Evolutionary conservation across 1,140 invertebrate genomes (phyloP).

Genomic region (Ceratina australensis): DNA sequence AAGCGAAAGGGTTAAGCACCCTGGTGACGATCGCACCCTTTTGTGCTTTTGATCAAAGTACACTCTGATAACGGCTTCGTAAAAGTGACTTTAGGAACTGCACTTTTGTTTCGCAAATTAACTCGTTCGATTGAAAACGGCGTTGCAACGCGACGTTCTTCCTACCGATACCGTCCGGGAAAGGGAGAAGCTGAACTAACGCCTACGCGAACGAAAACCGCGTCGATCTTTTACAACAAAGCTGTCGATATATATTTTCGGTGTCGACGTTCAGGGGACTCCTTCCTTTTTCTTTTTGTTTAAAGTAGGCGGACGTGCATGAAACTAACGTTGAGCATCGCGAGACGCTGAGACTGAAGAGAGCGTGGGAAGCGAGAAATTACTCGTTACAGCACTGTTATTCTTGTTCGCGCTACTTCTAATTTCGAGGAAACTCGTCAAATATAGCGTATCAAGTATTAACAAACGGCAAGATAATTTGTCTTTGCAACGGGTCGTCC

Average conservation of each 20-base stretch:
- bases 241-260: neutral
- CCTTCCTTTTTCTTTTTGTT: no score
- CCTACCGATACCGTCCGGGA: no score
- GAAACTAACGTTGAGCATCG: neutral
- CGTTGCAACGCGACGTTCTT: neutral
- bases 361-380: constrained; percentile 14
- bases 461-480: no score
- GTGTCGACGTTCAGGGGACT: neutral
- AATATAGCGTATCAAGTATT: no score
- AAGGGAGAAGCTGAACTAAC: neutral
- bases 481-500: no score
- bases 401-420: no score
- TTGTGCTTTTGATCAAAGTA: neutral
- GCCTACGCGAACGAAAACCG: neutral
- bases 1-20: no score
- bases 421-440: no score
- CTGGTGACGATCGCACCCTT: no score
- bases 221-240: neutral
- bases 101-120: neutral
- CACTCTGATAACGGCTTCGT: neutral
- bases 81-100: neutral
- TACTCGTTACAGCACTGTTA: neutral
- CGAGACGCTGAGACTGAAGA: neutral
- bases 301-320: no score
- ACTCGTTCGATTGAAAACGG: neutral